These are phyloP conservation scores for Mareca penelope DNA, from an alignment of 2,797 vertebrate species.

Conservation along the genomic window DNA sequence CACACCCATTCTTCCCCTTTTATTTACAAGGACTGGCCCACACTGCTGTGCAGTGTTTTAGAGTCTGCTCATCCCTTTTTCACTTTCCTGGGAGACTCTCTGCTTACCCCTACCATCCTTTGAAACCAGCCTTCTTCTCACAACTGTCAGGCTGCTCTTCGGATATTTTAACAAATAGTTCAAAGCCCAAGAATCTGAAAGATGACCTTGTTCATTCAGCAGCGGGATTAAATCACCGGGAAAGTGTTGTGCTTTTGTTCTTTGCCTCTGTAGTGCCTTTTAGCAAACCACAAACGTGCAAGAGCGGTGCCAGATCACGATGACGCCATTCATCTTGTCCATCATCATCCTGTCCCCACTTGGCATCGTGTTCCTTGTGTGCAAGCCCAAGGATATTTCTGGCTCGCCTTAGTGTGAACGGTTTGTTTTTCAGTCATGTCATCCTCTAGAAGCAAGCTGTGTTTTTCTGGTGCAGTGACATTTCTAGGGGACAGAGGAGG, in stretches of 20 bases:
- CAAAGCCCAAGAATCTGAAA: neutral
- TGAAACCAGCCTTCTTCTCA: neutral
- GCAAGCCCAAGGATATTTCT: conserved; percentile 30
- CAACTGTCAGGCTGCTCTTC: neutral
- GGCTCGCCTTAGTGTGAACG: neutral
- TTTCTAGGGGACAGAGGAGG: neutral
- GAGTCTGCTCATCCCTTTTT: neutral
- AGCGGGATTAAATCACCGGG: neutral
- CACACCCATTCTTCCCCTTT: neutral
- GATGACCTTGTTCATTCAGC: conserved; percentile 15
- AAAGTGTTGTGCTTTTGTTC: conserved; percentile 1
- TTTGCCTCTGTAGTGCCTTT: neutral
- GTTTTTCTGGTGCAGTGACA: conserved; percentile 8
- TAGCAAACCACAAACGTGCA: neutral
- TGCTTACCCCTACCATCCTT: neutral
- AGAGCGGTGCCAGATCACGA: neutral
- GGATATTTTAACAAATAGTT: neutral
- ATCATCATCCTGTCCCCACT: neutral
- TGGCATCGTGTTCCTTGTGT: neutral
- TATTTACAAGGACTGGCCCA: neutral
- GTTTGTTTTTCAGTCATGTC: neutral
- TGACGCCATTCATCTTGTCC: neutral
- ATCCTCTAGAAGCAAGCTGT: neutral
- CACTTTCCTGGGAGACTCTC: neutral
- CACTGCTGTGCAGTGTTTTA: neutral